These are phyloP conservation scores for Harmothoe impar DNA, from an alignment of 2,888 invertebrate genomes.

Conservation along the genomic window DNA sequence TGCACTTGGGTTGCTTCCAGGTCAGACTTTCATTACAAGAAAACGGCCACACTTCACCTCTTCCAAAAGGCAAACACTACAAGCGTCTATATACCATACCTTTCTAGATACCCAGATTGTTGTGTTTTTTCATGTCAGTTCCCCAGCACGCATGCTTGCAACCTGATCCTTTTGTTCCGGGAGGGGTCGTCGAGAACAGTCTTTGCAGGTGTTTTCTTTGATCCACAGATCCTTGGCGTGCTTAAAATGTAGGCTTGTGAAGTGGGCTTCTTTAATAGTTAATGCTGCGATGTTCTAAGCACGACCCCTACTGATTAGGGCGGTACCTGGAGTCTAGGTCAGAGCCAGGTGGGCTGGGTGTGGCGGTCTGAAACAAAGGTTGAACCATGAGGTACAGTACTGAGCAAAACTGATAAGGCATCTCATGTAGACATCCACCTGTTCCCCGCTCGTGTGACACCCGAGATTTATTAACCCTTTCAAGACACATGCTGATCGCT, in stretches of 20 bases:
- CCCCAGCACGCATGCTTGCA: background rate
- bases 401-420: background rate
- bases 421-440: background rate
- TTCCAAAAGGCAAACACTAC: conserved; percentile 13
- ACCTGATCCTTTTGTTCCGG: conserved; percentile 7
- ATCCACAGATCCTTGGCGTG: background rate
- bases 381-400: background rate
- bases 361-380: background rate
- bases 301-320: background rate
- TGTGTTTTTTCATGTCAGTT: conserved; percentile 19
- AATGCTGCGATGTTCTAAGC: background rate
- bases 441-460: no score
- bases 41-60: background rate
- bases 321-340: background rate
- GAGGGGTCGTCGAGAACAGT: conserved; percentile 14
- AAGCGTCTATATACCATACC: background rate
- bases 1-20: conserved; percentile 14
- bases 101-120: background rate
- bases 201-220: conserved; percentile 38
- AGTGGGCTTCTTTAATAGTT: conserved; percentile 6
- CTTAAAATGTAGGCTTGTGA: conserved; percentile 9
- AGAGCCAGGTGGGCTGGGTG: background rate
- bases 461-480: no score
- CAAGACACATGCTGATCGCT: no score
- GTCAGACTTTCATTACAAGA: background rate